phyloP scores from a whole-genome alignment of 2,113 vertebrate species.

The Spheniscus mendiculus region DNA sequence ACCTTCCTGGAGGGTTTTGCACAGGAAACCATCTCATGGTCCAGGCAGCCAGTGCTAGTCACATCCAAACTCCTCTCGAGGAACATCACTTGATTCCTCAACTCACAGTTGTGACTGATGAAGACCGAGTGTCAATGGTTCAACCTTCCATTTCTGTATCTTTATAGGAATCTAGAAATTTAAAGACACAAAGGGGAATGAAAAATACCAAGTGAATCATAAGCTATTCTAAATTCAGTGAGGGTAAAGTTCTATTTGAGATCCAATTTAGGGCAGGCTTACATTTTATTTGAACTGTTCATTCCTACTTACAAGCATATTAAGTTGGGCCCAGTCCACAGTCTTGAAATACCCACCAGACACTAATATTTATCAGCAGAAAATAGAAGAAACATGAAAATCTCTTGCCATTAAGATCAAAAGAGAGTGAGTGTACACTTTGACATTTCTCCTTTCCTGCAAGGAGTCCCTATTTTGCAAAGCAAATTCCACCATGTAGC shows the following conservation, averaged over 20 bases:
- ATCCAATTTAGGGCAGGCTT: conserved; percentile 15
- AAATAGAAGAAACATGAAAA: conserved; percentile 1
- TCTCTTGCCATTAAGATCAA: conserved; percentile 49
- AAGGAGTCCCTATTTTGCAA: not conserved
- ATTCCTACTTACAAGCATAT: not conserved
- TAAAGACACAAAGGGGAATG: not conserved
- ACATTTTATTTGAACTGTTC: conserved; percentile 27
- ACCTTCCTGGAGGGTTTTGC: not conserved
- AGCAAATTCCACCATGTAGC: conserved; percentile 45
- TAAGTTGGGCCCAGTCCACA: not conserved
- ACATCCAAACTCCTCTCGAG: not conserved
- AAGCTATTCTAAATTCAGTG: not conserved
- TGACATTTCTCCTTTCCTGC: conserved; percentile 51
- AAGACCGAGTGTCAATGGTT: not conserved
- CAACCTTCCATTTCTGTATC: not conserved
- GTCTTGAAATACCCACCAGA: not conserved
- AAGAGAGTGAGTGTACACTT: not conserved
- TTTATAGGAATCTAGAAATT: not conserved
- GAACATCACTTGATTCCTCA: not conserved
- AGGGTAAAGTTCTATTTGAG: not conserved
- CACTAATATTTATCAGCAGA: conserved; percentile 29
- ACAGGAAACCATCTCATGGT: not conserved
- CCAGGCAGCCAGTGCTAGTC: not conserved
- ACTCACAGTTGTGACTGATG: not conserved
- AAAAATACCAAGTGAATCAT: conserved; percentile 35